These are phyloP conservation scores for Globodera ellingtonae DNA, from an alignment of 1,140 invertebrate genomes.

Conservation along the genomic window DNA sequence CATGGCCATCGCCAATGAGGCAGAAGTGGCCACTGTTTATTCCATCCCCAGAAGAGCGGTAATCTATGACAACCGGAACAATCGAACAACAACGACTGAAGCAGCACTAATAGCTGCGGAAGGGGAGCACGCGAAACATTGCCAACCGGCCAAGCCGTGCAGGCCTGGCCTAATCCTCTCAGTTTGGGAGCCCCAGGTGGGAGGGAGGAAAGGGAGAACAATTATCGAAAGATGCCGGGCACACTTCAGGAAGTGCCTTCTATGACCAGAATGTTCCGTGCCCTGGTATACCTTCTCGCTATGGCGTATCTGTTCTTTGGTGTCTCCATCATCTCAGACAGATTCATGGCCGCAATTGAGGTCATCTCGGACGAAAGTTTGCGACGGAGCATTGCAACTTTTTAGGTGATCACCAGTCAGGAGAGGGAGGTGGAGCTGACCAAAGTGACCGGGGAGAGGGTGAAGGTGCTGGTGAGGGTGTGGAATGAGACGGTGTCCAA, in stretches of 20 bases:
- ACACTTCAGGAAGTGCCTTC: constrained; percentile 25
- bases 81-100: background rate
- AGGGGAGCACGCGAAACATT: constrained; percentile 27
- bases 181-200: constrained; percentile 77
- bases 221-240: background rate
- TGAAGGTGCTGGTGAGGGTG: constrained; percentile 67
- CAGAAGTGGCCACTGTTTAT: constrained; percentile 8
- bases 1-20: background rate
- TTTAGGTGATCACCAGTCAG: constrained; percentile 83
- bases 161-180: constrained; percentile 79
- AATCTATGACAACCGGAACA: constrained; percentile 8
- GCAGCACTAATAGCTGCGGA: background rate
- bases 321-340: constrained; percentile 69
- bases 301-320: constrained; percentile 69
- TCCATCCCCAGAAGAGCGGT: constrained; percentile 9
- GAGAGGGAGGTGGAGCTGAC: constrained; percentile 68
- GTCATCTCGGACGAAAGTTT: background rate
- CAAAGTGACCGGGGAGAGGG: constrained; percentile 66
- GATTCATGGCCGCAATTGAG: constrained; percentile 40
- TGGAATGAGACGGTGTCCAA: constrained; percentile 71
- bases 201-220: constrained; percentile 56
- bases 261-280: constrained; percentile 40
- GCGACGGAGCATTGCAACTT: background rate
- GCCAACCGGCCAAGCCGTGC: constrained; percentile 67
- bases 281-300: constrained; percentile 63